Percentiles rank a stretch among this genome's conserved stretches.
phyloP scores from a whole-genome alignment of 2,113 vertebrate species.

The Vireo altiloquus region DNA sequence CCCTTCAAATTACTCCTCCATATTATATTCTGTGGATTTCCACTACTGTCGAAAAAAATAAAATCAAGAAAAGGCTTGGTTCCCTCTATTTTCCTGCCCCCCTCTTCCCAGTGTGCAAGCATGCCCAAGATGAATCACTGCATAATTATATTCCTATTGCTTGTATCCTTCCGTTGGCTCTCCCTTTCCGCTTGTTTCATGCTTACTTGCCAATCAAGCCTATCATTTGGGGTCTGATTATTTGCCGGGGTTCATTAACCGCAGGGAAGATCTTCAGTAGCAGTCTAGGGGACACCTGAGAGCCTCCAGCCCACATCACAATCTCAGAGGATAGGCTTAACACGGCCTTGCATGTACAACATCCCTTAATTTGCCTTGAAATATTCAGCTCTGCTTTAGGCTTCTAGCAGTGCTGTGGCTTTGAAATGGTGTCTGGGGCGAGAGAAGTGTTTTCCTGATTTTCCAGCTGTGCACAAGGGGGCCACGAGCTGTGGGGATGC shows the following conservation, averaged over 20 bases:
- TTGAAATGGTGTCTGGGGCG: not conserved
- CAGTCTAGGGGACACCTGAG: not conserved
- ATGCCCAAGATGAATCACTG: constrained; percentile 19
- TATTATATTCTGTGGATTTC: not conserved
- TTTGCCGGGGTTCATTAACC: not conserved
- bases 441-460: not conserved
- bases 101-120: not conserved
- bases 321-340: not conserved
- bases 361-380: not conserved
- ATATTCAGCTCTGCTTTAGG: not conserved
- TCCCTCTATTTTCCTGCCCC: not conserved
- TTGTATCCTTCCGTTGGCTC: not conserved
- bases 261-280: not conserved
- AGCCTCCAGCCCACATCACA: not conserved
- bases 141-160: constrained; percentile 24
- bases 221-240: not conserved
- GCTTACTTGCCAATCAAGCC: not conserved
- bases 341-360: not conserved
- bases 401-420: not conserved
- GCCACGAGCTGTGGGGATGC: accelerated
- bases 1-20: not conserved
- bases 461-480: accelerated
- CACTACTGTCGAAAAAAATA: not conserved
- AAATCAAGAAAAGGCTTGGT: not conserved
- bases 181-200: not conserved